Evolutionary conservation across 2,797 vertebrate species (phyloP).

Genomic region (Chromis chromis): DNA sequence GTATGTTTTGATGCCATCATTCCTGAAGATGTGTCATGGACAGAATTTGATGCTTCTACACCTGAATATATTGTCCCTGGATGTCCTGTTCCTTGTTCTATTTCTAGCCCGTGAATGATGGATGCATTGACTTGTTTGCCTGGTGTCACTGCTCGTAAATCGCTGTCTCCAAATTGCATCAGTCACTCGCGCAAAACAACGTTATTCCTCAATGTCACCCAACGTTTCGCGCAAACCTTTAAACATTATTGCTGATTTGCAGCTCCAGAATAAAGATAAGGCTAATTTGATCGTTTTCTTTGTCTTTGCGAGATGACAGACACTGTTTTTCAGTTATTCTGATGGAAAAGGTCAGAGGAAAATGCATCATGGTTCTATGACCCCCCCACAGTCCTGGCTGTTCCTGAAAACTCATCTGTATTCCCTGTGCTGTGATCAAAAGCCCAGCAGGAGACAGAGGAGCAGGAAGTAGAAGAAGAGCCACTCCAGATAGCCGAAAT

Average conservation of each 20-base stretch:
- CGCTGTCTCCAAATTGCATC: slow-evolving; percentile 68
- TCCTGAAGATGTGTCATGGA: slow-evolving; percentile 11
- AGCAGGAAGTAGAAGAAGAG: slow-evolving; percentile 49
- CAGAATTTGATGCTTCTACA: slow-evolving; percentile 27
- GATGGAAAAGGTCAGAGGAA: slow-evolving; percentile 59
- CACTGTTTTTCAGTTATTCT: background rate
- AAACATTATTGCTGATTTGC: slow-evolving; percentile 43
- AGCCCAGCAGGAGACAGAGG: slow-evolving; percentile 43
- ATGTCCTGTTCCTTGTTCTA: slow-evolving; percentile 56
- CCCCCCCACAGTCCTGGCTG: slow-evolving; percentile 23
- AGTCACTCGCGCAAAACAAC: slow-evolving; percentile 58
- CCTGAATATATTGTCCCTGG: slow-evolving; percentile 59
- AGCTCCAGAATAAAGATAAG: slow-evolving; percentile 17
- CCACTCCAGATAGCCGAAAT: slow-evolving; percentile 65
- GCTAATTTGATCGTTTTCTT: slow-evolving; percentile 47
- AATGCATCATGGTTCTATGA: slow-evolving; percentile 46
- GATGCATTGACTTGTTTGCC: slow-evolving; percentile 68
- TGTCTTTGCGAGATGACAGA: slow-evolving; percentile 14
- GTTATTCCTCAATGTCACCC: slow-evolving; percentile 65
- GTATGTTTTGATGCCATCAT: slow-evolving; percentile 54
- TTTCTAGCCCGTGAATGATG: slow-evolving; percentile 60
- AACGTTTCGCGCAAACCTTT: slow-evolving; percentile 38
- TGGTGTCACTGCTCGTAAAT: slow-evolving; percentile 69
- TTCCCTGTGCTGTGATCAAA: slow-evolving; percentile 56
- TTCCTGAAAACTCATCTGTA: slow-evolving; percentile 63